These are phyloP conservation scores for Drymodes brunneopygia DNA, from an alignment of 2,113 vertebrate species.

Conservation along the genomic window DNA sequence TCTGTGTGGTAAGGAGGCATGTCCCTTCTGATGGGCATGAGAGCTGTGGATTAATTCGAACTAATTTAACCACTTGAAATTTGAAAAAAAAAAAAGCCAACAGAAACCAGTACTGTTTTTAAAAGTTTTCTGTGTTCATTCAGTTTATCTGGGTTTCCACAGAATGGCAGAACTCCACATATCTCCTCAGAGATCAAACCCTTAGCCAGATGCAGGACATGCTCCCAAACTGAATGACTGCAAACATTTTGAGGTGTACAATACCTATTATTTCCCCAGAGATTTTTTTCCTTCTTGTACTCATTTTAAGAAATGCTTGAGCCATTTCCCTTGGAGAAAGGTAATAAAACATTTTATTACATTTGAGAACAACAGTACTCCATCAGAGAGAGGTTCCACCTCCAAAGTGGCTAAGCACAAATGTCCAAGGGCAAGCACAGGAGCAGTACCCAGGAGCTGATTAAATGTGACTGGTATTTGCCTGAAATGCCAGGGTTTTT, in stretches of 20 bases:
- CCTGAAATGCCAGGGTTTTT: background rate
- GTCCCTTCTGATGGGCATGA: accelerated
- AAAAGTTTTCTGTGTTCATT: background rate
- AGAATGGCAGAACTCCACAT: background rate
- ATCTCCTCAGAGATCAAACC: background rate
- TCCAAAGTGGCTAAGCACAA: background rate
- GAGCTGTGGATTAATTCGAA: background rate
- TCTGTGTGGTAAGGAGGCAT: background rate
- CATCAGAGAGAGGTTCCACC: accelerated
- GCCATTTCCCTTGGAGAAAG: background rate
- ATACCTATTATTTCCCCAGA: background rate
- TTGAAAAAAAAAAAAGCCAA: background rate
- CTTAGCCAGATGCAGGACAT: background rate
- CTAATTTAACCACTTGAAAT: background rate
- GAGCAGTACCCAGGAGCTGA: background rate
- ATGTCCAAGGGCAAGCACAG: no score
- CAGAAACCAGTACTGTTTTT: background rate
- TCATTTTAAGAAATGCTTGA: background rate
- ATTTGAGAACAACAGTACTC: background rate
- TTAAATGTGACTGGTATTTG: background rate
- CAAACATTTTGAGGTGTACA: background rate
- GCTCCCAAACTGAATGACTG: background rate
- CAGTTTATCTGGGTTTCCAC: background rate
- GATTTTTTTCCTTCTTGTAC: background rate
- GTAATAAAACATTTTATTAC: background rate